Base-by-base conservation (phyloP, 2,113 vertebrate species). In the Himantopus leucocephalus region DNA sequence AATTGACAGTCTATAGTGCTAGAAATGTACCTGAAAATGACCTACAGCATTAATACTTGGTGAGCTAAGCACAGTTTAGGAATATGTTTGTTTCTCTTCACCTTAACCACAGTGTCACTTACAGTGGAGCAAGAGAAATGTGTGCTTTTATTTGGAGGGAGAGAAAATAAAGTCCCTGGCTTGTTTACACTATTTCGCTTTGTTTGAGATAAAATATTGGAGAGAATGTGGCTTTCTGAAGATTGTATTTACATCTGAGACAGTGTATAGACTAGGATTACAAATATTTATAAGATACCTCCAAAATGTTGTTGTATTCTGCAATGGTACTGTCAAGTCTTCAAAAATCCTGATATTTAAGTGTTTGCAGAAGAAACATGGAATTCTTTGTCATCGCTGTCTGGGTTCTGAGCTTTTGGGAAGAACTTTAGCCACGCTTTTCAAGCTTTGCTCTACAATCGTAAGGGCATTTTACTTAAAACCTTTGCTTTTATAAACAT, bases 261-360 rank as follows among this genome's bases (percentile, higher is more conserved):
- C 92, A 94, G 68, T 6, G 6, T 63, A 71, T 60, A 91, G 68
- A 94, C 47, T 27, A 80, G 18, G 8, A 52, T 14, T 75, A 30
- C 64, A 96, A 96, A 86, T 84, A 91, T 92, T 96, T 95, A 88
- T 48, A 55, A 74, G 62, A 79, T 71, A 43, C 8, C 39, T 66
- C 58, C 55, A 85, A 88, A 83, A 83, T 59, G 50, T 34, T 59
- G 50, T 34, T 90, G 45, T 71, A 22, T 71, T 63, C 60, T 80
- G 24, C 50, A 94, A 74, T 41, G 71, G 41, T 24, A 80, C 76
- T 75, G 68, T 78, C 85, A 78, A 22, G 35, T 92, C 72, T 60
- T 50, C 64, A 56, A 52, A 93, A 94, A 77, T 63, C n/a, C 22
- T 37, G 11, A 3, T 71, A 75, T 35, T 81, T 41, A 84, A 63